Conservation (phyloP, 1,140 invertebrate species). For the Eriocheir sinensis region DNA sequence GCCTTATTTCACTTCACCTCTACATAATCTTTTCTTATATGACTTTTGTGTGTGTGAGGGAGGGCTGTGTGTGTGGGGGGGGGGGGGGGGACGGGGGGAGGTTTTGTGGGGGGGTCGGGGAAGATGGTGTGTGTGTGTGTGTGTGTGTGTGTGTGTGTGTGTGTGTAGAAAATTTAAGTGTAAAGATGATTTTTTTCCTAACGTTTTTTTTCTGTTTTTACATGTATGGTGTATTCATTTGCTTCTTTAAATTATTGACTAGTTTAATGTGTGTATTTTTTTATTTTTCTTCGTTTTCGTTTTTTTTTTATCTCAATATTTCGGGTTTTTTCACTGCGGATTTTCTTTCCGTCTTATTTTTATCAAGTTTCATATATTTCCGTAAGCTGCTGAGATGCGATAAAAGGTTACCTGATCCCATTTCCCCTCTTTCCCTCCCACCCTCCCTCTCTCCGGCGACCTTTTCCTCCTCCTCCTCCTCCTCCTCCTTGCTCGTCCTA, state of each 20-base stretch:
- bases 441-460: not conserved
- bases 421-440: no score
- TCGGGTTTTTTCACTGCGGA: not conserved
- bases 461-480: constrained; percentile 12
- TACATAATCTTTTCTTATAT: not conserved
- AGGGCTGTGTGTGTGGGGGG: not conserved
- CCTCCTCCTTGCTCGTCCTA: not conserved
- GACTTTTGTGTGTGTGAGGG: not conserved
- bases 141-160: not conserved
- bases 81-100: no score
- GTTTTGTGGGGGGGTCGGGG: no score
- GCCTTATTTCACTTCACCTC: not conserved
- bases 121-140: not conserved
- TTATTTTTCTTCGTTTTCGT: no score
- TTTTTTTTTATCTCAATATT: not conserved
- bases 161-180: no score
- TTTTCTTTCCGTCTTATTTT: not conserved
- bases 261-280: no score
- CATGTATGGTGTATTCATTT: no score
- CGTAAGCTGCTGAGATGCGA: not conserved
- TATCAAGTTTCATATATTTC: no score
- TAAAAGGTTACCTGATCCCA: constrained; percentile 13
- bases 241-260: no score
- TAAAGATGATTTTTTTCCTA: no score
- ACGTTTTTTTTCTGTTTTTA: no score